These are phyloP conservation scores for Phthorimaea operculella DNA, from an alignment of 1,140 invertebrate genomes.

Conservation along the genomic window DNA sequence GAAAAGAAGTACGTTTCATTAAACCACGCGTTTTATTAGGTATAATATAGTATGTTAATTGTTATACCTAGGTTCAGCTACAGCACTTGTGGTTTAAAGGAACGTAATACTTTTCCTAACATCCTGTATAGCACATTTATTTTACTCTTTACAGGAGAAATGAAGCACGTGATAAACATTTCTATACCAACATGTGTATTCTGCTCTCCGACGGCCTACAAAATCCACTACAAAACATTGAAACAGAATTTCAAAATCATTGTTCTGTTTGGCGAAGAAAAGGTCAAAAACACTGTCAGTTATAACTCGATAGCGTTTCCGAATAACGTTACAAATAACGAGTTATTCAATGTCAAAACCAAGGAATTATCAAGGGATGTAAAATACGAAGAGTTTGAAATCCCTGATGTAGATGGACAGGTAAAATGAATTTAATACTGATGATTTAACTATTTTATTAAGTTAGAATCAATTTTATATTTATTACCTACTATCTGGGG, in stretches of 20 bases:
- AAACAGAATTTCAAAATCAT: conserved; percentile 24
- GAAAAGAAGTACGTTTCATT: no score
- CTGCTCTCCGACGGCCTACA: conserved; percentile 36
- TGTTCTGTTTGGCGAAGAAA: conserved; percentile 31
- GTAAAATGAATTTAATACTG: no score
- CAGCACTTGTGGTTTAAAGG: no score
- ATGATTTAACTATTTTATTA: no score
- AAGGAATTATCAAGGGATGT: conserved; percentile 9
- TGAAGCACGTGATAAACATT: conserved; percentile 62
- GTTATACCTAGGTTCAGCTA: no score
- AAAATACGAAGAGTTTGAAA: conserved; percentile 27
- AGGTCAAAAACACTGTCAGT: conserved; percentile 8
- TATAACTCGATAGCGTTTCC: conserved; percentile 28
- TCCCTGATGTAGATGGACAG: conserved; percentile 29
- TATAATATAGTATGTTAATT: no score
- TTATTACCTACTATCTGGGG: no score
- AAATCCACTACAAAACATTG: conserved; percentile 23
- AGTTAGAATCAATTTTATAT: no score
- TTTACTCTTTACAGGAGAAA: conserved; percentile 46
- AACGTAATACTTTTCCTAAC: no score
- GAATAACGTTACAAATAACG: neutral
- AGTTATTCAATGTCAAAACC: neutral
- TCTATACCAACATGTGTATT: conserved; percentile 65
- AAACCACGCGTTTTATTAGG: no score
- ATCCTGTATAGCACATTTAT: no score